phyloP scores from a whole-genome alignment of 2,888 invertebrate species.

The Cheilosia vulpina region DNA sequence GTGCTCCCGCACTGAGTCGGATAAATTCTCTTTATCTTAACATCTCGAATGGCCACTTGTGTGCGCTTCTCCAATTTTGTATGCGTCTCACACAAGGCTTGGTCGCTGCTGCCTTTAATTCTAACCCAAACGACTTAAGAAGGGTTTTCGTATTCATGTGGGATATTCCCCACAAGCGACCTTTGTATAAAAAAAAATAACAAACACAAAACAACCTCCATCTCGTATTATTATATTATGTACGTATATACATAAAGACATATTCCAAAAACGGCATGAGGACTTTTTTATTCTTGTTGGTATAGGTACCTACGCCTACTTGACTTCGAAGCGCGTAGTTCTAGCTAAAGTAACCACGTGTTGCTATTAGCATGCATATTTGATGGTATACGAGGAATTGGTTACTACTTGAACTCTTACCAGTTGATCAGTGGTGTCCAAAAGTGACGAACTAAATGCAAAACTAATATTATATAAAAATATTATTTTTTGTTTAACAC shows the following conservation, averaged over 20 bases:
- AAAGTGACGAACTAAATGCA: background rate
- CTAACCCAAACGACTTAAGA: slow-evolving; percentile 33
- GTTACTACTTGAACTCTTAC: background rate
- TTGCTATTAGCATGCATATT: slow-evolving; percentile 23
- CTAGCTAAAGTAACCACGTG: slow-evolving; percentile 23
- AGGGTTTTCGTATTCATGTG: slow-evolving; percentile 60
- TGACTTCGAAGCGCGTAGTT: slow-evolving; percentile 18
- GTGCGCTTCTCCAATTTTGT: slow-evolving; percentile 46
- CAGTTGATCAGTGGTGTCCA: slow-evolving; percentile 10
- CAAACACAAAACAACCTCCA: slow-evolving; percentile 20
- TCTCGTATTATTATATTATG: slow-evolving; percentile 43
- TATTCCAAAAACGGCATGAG: slow-evolving; percentile 40
- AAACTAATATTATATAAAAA: no score
- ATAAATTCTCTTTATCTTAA: slow-evolving; percentile 63
- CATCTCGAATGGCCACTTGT: slow-evolving; percentile 42
- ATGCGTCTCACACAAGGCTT: slow-evolving; percentile 44
- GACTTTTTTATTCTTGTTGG: slow-evolving; percentile 17
- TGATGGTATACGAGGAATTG: background rate
- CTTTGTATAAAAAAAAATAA: slow-evolving; percentile 33
- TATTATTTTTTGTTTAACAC: no score
- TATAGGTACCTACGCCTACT: background rate
- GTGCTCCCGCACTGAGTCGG: slow-evolving; percentile 61
- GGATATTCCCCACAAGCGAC: slow-evolving; percentile 59
- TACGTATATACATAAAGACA: slow-evolving; percentile 16
- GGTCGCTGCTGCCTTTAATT: slow-evolving; percentile 53